Conservation (phyloP, 1,140 invertebrate genomes). For the Scaptomyza hsui region DNA sequence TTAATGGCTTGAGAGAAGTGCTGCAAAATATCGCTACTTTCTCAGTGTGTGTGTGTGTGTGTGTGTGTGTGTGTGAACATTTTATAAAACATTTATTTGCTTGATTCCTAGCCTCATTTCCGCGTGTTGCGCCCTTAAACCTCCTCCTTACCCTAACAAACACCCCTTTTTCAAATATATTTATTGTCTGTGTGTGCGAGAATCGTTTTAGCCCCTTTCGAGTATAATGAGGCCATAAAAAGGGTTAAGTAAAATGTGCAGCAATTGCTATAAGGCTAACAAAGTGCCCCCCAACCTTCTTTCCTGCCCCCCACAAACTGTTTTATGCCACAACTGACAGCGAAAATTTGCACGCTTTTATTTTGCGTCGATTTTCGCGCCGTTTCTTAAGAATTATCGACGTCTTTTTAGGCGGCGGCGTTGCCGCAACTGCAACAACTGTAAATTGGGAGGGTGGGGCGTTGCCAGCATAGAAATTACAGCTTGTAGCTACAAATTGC, state of each 20-base stretch:
- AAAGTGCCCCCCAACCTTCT: not conserved
- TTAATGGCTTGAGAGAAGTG: conserved; percentile 72
- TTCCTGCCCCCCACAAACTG: not conserved
- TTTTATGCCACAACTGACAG: conserved; percentile 53
- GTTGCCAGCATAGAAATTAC: conserved; percentile 65
- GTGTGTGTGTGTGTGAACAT: conserved; percentile 70
- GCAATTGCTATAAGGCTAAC: conserved; percentile 71
- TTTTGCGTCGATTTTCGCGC: conserved; percentile 62
- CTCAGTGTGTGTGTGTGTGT: conserved; percentile 23
- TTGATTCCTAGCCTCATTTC: conserved; percentile 82
- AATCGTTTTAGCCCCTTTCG: conserved; percentile 26
- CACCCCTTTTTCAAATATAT: conserved; percentile 34
- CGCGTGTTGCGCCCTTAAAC: conserved; percentile 58
- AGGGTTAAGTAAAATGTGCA: conserved; percentile 82
- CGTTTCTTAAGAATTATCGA: conserved; percentile 80
- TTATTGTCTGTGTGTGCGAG: conserved; percentile 52
- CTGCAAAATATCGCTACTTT: conserved; percentile 52
- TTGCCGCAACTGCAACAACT: conserved; percentile 3
- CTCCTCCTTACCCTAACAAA: not conserved
- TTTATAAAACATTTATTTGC: conserved; percentile 83
- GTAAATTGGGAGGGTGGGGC: not conserved
- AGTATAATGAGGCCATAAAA: conserved; percentile 81
- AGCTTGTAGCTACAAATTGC: conserved; percentile 83
- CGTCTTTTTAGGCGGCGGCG: conserved; percentile 66
- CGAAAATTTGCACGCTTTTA: conserved; percentile 73